A percentile compares a stretch with the other conserved stretches of the same genome.
Conservation (phyloP, 2,888 invertebrate genomes). For the Mythimna ferrago region DNA sequence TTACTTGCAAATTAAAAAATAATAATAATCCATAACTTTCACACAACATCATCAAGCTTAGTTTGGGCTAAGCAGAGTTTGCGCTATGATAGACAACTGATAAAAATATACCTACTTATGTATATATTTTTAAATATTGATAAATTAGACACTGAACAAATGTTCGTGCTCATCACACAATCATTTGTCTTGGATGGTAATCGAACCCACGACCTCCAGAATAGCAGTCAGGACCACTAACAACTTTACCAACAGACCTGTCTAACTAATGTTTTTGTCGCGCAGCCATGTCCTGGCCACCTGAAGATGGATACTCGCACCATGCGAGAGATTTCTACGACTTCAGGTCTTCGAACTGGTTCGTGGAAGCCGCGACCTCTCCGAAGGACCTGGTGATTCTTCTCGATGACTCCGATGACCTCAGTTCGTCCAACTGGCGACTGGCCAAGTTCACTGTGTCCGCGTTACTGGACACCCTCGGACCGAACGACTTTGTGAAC, state of each 20-base stretch:
- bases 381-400: slow-evolving; percentile 99
- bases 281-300: slow-evolving; percentile 95
- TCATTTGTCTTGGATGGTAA: no score
- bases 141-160: no score
- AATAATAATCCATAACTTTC: no score
- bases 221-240: no score
- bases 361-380: slow-evolving; percentile 98
- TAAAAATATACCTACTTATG: no score
- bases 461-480: slow-evolving; percentile 97
- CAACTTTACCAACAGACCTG: no score
- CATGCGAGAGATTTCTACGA: slow-evolving; percentile 97
- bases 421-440: slow-evolving; percentile 95
- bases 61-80: no score
- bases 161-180: no score
- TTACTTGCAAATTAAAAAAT: background rate
- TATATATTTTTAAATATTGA: no score
- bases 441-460: slow-evolving; percentile 97
- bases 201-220: no score
- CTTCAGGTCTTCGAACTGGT: slow-evolving; percentile 98
- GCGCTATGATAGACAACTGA: no score
- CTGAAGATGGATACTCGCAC: slow-evolving; percentile 94
- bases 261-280: slow-evolving; percentile 6
- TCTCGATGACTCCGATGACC: slow-evolving; percentile 97
- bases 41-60: no score
- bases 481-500: slow-evolving; percentile 99